These are phyloP conservation scores for Catocala nupta DNA, from an alignment of 2,888 invertebrate genomes.

Conservation along the genomic window DNA sequence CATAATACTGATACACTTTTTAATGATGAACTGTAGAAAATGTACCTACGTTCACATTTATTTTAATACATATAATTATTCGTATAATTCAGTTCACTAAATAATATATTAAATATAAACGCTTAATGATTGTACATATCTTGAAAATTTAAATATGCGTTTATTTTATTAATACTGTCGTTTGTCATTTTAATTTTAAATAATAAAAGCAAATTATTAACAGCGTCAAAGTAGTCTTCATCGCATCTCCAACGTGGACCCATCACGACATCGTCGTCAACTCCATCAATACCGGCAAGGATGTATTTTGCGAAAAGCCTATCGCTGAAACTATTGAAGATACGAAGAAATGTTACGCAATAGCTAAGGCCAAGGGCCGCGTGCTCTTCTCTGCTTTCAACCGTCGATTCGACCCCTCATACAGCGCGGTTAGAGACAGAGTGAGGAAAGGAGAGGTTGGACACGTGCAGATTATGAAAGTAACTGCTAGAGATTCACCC, in stretches of 20 bases:
- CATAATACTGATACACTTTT: no score
- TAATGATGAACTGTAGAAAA: no score
- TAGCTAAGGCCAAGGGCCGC: conserved; percentile 84
- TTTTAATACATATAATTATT: no score
- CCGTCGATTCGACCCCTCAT: conserved; percentile 90
- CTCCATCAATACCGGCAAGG: conserved; percentile 86
- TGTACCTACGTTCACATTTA: no score
- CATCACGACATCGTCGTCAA: conserved; percentile 86
- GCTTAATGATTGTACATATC: no score
- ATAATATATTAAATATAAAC: no score
- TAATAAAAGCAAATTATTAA: not conserved
- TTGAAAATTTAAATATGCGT: no score
- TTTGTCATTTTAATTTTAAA: no score
- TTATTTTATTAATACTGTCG: no score
- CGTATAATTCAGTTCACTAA: no score
- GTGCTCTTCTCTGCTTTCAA: conserved; percentile 90
- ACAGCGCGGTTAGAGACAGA: conserved; percentile 78
- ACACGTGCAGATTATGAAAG: conserved; percentile 88
- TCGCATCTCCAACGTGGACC: conserved; percentile 88
- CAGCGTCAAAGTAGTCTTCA: conserved; percentile 75
- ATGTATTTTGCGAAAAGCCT: conserved; percentile 91
- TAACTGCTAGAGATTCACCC: conserved; percentile 89
- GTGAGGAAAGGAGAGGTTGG: conserved; percentile 88
- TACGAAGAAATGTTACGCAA: conserved; percentile 86
- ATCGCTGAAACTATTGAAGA: conserved; percentile 86